These are phyloP conservation scores for Calliphora vomitoria DNA, from an alignment of 2,888 invertebrate genomes.

Conservation along the genomic window DNA sequence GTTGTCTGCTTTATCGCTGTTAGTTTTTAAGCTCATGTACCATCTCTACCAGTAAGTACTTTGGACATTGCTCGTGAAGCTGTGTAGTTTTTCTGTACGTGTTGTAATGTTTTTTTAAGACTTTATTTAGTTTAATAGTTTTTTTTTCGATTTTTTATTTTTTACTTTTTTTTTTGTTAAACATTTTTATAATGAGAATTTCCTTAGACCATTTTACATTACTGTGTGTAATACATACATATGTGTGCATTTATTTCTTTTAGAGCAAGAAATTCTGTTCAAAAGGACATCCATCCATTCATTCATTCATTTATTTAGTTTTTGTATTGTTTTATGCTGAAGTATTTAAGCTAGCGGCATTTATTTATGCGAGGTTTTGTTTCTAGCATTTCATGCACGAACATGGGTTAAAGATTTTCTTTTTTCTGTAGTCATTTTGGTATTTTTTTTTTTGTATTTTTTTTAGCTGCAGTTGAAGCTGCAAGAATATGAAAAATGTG, in stretches of 20 bases:
- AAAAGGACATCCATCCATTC: conserved; percentile 41
- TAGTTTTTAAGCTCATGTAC: neutral
- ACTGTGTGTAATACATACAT: neutral
- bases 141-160: neutral
- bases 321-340: conserved; percentile 31
- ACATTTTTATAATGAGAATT: conserved; percentile 4
- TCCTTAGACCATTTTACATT: conserved; percentile 1
- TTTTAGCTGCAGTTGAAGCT: neutral
- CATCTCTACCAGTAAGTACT: neutral
- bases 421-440: too few relatives aligned
- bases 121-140: neutral
- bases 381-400: conserved; percentile 37
- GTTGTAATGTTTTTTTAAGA: neutral
- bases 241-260: neutral
- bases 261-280: neutral
- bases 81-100: neutral
- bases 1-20: neutral
- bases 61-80: neutral
- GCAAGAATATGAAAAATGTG: neutral
- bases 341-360: conserved; percentile 39
- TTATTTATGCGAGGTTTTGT: conserved; percentile 44
- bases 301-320: conserved; percentile 7
- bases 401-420: conserved; percentile 9
- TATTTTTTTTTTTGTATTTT: neutral
- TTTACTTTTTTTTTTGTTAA: neutral